phyloP scores from a whole-genome alignment of 2,888 invertebrate genomes.

The Cephus rjabovi region DNA sequence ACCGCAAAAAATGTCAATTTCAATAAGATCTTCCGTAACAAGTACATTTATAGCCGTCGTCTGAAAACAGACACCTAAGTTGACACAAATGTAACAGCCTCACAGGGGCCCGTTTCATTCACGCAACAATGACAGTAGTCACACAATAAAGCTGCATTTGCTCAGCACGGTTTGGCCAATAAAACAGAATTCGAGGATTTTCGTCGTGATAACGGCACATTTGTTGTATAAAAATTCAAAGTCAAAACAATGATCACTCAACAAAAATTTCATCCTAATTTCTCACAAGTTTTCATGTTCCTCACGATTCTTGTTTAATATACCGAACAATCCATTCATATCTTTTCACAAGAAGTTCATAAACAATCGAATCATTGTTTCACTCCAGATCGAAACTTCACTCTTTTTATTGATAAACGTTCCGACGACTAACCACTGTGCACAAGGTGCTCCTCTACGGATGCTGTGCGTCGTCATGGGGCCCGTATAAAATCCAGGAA shows the following conservation, averaged over 20 bases:
- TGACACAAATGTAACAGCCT: background rate
- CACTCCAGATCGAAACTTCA: background rate
- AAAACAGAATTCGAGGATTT: background rate
- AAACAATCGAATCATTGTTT: background rate
- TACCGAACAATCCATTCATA: background rate
- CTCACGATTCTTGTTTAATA: background rate
- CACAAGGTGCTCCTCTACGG: background rate
- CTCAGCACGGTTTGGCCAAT: background rate
- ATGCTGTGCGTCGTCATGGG: background rate
- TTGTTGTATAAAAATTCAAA: too few relatives aligned
- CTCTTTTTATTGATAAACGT: background rate
- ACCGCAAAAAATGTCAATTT: conserved; percentile 50
- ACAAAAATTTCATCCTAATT: background rate
- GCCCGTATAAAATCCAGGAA: background rate
- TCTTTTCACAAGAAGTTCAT: background rate
- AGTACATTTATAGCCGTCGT: conserved; percentile 53
- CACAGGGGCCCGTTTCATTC: background rate
- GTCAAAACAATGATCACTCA: background rate
- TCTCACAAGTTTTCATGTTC: background rate
- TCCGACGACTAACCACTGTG: background rate
- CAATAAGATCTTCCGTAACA: conserved; percentile 58
- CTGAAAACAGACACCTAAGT: background rate
- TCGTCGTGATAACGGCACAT: background rate
- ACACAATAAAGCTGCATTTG: background rate
- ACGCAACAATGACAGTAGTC: background rate